These are phyloP conservation scores for Eudasyphora cyanicolor DNA, from an alignment of 2,888 invertebrate genomes.

Conservation along the genomic window DNA sequence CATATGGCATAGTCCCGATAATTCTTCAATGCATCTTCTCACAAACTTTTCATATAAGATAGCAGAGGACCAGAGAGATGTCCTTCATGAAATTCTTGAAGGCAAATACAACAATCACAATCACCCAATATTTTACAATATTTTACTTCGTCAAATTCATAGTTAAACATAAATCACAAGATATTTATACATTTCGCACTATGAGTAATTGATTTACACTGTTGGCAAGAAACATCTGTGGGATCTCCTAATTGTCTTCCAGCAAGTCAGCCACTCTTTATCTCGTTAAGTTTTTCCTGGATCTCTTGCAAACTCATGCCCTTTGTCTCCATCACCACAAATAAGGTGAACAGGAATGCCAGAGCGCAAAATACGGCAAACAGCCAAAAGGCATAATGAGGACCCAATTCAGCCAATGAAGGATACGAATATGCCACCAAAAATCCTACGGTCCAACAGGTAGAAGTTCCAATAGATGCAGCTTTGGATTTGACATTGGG, in stretches of 20 bases:
- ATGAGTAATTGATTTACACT: background rate
- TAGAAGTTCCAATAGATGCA: slow-evolving; percentile 87
- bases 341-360: slow-evolving; percentile 86
- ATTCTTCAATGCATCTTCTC: too few species aligned
- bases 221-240: background rate
- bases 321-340: slow-evolving; percentile 92
- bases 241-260: background rate
- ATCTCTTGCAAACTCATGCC: slow-evolving; percentile 93
- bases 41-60: too few species aligned
- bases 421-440: slow-evolving; percentile 88
- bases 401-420: slow-evolving; percentile 83
- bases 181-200: background rate
- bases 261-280: slow-evolving; percentile 69
- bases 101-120: too few species aligned
- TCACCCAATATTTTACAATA: too few species aligned
- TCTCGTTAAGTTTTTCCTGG: slow-evolving; percentile 85
- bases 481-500: slow-evolving; percentile 88
- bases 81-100: too few species aligned
- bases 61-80: too few species aligned
- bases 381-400: slow-evolving; percentile 86
- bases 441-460: slow-evolving; percentile 89
- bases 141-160: too few species aligned
- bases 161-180: too few species aligned
- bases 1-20: too few species aligned
- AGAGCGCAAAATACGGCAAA: slow-evolving; percentile 84